These are phyloP conservation scores for Antigone vipio DNA, from an alignment of 2,113 vertebrate genomes.

Conservation along the genomic window DNA sequence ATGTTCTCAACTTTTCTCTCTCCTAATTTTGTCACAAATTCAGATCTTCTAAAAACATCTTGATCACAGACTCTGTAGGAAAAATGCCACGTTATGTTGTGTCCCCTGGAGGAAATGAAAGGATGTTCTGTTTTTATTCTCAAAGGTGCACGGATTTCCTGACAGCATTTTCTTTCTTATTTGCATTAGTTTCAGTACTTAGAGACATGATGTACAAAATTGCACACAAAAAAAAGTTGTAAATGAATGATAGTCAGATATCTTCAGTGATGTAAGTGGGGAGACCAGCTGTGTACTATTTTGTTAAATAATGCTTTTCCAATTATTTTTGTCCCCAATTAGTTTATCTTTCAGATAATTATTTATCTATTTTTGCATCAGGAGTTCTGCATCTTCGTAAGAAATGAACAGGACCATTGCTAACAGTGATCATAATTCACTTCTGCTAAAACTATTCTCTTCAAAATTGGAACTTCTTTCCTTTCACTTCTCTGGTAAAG, in stretches of 20 bases:
- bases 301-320: neutral
- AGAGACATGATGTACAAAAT: neutral
- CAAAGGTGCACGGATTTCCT: neutral
- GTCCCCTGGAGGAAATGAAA: constrained; percentile 14
- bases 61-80: neutral
- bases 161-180: neutral
- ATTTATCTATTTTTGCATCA: neutral
- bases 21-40: constrained; percentile 33
- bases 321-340: neutral
- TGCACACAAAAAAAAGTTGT: neutral
- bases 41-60: neutral
- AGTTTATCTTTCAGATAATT: neutral
- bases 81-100: neutral
- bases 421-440: neutral
- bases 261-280: neutral
- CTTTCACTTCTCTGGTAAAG: neutral
- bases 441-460: neutral
- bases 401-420: neutral
- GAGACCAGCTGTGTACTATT: neutral
- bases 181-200: neutral
- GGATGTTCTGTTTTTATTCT: neutral
- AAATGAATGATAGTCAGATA: neutral
- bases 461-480: neutral
- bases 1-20: neutral
- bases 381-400: neutral